These are phyloP conservation scores for Triops longicaudatus DNA, from an alignment of 1,140 invertebrate genomes.

Conservation along the genomic window DNA sequence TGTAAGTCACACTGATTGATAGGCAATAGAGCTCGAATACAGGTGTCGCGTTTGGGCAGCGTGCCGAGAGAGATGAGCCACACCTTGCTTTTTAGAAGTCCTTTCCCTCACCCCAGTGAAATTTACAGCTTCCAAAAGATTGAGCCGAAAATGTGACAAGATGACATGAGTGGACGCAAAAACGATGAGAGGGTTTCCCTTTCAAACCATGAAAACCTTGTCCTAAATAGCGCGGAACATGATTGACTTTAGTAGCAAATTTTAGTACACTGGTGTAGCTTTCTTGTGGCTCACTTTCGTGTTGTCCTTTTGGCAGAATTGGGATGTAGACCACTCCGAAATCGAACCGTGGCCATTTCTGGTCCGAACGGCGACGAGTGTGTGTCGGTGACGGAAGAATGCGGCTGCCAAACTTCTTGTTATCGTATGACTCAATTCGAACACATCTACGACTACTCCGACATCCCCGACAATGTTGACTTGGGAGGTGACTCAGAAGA, in stretches of 20 bases:
- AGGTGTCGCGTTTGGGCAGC: neutral
- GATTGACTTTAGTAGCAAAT: no score
- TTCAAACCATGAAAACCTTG: no score
- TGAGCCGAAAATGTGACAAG: neutral
- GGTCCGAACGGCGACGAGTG: slow-evolving; percentile 41
- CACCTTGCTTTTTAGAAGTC: neutral
- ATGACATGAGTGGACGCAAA: no score
- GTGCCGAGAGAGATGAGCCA: neutral
- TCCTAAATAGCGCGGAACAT: no score
- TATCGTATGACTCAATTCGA: slow-evolving; percentile 32
- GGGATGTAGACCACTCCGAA: slow-evolving; percentile 41
- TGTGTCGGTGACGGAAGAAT: slow-evolving; percentile 32
- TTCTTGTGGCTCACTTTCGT: neutral
- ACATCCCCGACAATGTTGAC: slow-evolving; percentile 19
- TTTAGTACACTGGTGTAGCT: no score
- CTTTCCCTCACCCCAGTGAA: neutral
- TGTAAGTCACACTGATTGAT: slow-evolving; percentile 12
- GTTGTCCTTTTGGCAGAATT: no score
- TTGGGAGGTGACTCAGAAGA: neutral
- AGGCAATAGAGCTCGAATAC: slow-evolving; percentile 1
- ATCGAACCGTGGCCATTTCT: slow-evolving; percentile 42
- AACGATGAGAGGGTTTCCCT: no score
- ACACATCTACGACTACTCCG: slow-evolving; percentile 35
- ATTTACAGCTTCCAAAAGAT: neutral
- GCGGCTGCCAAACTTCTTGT: slow-evolving; percentile 32